Base-by-base conservation (phyloP, 2,888 invertebrate genomes). In the Chrysolina americana region DNA sequence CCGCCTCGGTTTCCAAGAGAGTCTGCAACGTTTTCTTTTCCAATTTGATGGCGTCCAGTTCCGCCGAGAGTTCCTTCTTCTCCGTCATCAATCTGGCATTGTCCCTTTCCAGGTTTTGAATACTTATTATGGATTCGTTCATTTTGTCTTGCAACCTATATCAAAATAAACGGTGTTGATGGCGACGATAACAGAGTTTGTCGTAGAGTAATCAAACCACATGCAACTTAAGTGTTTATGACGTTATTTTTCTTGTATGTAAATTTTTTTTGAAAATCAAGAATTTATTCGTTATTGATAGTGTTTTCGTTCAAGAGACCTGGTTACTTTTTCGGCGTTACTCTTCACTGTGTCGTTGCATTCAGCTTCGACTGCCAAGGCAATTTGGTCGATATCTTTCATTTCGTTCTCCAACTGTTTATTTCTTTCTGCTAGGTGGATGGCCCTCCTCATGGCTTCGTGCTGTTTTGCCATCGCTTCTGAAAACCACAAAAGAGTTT, bases 361-460 rank as follows among this genome's bases (percentile, higher is more conserved):
- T 83, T 94, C 94, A 48, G 92, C 91, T 88, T 95, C 95, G 13
- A 95, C 93, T 78, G 91, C 92, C 74, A 95, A 86, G 2, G 95
- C 95, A 78, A 94, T 91, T 79, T 91, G 90, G 85, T 95, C 95
- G 65, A 95, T 91, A 84, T 94, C 94, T 78, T 91, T 90, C 77
- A 95, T 84, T 86, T 95, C 94, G 74, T 92, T 91, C 86, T 94
- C 92, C 68, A 95, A 86, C 73, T 89, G 89, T 84, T 92, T 92
- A 83, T 95, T 95, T 81, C 92, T 91, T 79, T 94, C 93, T n/a
- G 94, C 94, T 69, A 95, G 89, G 82, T 90, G 90, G 59, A 95
- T 87, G 6, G 95, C 95, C 79, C 93, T 89, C 62, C 93, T 89
- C 94, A 95, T 95, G 5, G 95, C 95, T 85, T 95, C 95, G 86